Percentiles rank a stretch among this genome's conserved stretches.
Conservation (phyloP, 2,113 vertebrate species). For the Marmota flaviventris region DNA sequence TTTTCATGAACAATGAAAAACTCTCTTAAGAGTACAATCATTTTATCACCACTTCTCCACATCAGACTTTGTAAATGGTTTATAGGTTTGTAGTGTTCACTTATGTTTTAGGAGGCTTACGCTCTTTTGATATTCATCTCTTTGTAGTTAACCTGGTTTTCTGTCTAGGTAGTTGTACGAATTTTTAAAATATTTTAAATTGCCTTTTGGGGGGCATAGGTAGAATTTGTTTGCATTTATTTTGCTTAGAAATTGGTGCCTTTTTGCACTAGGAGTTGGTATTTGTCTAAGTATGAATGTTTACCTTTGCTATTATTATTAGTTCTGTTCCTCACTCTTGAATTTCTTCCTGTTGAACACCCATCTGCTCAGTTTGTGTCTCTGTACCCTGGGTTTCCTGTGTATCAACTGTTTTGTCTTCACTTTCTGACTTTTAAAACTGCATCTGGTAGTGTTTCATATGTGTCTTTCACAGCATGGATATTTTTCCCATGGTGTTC, state of each 20-base stretch:
- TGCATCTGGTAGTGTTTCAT: neutral
- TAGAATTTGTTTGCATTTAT: constrained; percentile 3
- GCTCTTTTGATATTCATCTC: neutral
- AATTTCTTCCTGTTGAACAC: constrained; percentile 3
- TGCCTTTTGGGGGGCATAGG: neutral
- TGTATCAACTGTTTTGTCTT: neutral
- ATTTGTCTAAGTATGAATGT: neutral
- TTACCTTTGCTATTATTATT: neutral
- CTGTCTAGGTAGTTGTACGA: neutral
- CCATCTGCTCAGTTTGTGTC: neutral
- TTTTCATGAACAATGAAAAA: neutral
- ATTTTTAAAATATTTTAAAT: constrained; percentile 27
- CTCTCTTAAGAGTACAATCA: neutral
- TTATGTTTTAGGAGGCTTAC: neutral
- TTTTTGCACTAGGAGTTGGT: neutral
- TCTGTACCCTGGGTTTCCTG: neutral
- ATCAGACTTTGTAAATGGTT: neutral
- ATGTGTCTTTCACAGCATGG: neutral
- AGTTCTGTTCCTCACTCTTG: neutral
- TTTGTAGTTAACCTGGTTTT: constrained; percentile 22
- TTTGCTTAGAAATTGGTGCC: neutral
- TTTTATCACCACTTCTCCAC: neutral
- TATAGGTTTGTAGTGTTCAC: neutral
- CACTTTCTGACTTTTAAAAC: neutral
- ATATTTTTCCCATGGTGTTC: neutral